Evolutionary conservation across 37 sponge, comb jelly and placozoan genomes (phyloP), one percentile per base, ranked within the genome.

Genomic region (Tethya wilhelma): DNA sequence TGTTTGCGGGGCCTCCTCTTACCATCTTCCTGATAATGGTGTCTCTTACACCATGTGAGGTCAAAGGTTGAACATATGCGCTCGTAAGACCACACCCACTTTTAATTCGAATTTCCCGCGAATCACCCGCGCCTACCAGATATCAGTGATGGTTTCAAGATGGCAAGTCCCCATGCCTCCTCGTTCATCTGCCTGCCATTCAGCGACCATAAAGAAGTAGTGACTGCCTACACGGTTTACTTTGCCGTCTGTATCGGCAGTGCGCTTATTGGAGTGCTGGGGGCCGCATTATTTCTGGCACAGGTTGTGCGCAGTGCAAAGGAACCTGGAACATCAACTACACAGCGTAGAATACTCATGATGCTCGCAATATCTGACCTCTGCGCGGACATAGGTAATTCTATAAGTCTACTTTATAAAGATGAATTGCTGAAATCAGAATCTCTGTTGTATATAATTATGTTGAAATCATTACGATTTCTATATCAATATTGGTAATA

Each of bases 1-100:
- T 71, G 39, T 86, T 82, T 19, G 87, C 83, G 30, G 79, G 84
- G 1, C 94, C 88, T 30, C 84, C 90, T 32, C 94, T 67, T 38
- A 93, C 94, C 94, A 93, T 93, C 29, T 30, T 72, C 36, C n/a
- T n/a, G n/a, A n/a, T n/a, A n/a, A n/a, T n/a, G n/a, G n/a, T n/a
- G n/a, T n/a, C n/a, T n/a, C n/a, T n/a, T n/a, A n/a, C 4, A 36
- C 67, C 67, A 67, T 17, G 67, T 30, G 67, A 38, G 67, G 67
- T 67, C 39, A 67, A 67, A 67, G 67, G 36, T 67, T 17, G 34
- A 14, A n/a, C 28, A n/a, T n/a, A 25, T n/a, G 23, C 23, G 29
- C 29, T n/a, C 7, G 63, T n/a, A 23, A 49, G 55, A 49, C 53
- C 14, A 19, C 53, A 49, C 9, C 14, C 53, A 14, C 9, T 19